Conservation (phyloP, 1,140 invertebrate species). For the Aporrectodea caliginosa region DNA sequence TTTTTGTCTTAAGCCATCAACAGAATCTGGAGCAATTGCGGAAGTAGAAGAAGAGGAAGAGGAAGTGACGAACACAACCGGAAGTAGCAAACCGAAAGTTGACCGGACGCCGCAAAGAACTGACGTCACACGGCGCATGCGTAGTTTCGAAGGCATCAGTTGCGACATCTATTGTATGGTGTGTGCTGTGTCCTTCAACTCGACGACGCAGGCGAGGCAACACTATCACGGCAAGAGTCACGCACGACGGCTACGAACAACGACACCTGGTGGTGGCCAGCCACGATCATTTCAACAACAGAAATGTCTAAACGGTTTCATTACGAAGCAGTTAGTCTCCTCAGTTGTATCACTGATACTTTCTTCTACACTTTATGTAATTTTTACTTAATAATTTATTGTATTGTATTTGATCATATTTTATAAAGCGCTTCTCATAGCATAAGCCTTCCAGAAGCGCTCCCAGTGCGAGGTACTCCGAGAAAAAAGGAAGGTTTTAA, state of each 20-base stretch:
- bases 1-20: not conserved
- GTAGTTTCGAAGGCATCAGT: no score
- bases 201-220: slow-evolving; percentile 60
- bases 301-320: not conserved
- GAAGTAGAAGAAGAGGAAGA: not conserved
- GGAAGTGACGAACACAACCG: no score
- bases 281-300: not conserved
- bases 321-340: not conserved
- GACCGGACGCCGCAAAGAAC: not conserved
- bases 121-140: no score
- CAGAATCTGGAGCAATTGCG: not conserved
- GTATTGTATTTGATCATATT: no score
- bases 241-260: slow-evolving; percentile 34
- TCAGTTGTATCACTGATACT: not conserved
- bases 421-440: no score
- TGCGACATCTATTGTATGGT: slow-evolving; percentile 54
- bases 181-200: slow-evolving; percentile 62
- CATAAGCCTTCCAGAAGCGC: no score
- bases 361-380: not conserved
- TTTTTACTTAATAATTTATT: not conserved
- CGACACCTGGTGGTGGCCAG: not conserved
- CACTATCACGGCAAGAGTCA: slow-evolving; percentile 63
- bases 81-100: not conserved
- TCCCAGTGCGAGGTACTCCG: not conserved
- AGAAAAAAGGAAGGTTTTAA: not conserved